Percentiles rank a stretch among this genome's conserved stretches.
These are phyloP conservation scores for Sturnus vulgaris DNA, from an alignment of 2,113 vertebrate species.

Conservation along the genomic window DNA sequence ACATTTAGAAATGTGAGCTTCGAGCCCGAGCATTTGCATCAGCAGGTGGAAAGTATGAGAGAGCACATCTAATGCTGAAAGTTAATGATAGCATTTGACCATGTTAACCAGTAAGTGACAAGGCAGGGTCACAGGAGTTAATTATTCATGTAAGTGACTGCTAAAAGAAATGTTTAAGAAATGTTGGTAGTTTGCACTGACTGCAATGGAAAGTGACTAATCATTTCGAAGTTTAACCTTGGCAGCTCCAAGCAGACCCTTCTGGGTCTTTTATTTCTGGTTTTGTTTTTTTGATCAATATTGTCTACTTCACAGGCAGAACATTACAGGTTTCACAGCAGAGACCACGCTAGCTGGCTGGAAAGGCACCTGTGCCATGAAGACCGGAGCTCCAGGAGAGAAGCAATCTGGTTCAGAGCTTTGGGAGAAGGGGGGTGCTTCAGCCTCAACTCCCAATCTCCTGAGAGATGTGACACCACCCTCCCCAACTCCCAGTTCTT, in stretches of 20 bases:
- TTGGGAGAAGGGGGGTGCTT: not conserved
- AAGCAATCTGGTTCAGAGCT: not conserved
- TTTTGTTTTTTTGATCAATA: slow-evolving; percentile 18
- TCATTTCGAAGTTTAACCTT: slow-evolving; percentile 42
- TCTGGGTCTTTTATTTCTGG: not conserved
- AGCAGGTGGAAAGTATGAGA: not conserved
- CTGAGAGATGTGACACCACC: rapidly evolving
- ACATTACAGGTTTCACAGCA: not conserved
- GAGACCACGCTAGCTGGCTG: not conserved
- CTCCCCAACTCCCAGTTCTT: not conserved
- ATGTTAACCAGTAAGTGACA: slow-evolving; percentile 44
- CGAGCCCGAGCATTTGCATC: not conserved
- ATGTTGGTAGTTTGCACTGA: slow-evolving; percentile 4
- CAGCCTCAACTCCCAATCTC: not conserved
- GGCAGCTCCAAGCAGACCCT: slow-evolving; percentile 29
- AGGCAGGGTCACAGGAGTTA: slow-evolving; percentile 52
- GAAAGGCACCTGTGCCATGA: not conserved
- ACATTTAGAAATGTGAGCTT: slow-evolving; percentile 17
- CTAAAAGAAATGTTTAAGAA: slow-evolving; percentile 46
- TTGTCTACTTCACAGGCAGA: not conserved
- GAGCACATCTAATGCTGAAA: not conserved
- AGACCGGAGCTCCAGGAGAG: not conserved
- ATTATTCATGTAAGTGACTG: slow-evolving; percentile 52
- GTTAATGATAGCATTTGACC: slow-evolving; percentile 12
- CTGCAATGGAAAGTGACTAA: slow-evolving; percentile 41